A percentile compares a stretch with the other conserved stretches of the same genome.
These are phyloP conservation scores for Teinopalpus imperialis DNA, from an alignment of 2,888 invertebrate species.

Conservation along the genomic window DNA sequence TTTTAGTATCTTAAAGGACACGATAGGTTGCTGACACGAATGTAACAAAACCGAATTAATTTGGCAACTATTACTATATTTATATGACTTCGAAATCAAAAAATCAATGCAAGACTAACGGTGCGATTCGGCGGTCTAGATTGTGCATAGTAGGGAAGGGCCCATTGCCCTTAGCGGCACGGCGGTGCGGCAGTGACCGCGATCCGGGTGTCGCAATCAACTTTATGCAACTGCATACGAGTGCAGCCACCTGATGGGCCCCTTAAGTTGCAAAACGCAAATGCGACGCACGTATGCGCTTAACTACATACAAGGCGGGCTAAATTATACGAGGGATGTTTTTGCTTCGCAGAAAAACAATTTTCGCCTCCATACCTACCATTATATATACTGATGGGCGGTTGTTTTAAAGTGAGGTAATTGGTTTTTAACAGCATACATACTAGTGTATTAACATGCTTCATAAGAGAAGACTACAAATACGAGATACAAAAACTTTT, in stretches of 20 bases:
- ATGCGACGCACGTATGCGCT: slow-evolving; percentile 48
- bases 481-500: too few relatives aligned
- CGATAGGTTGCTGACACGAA: too few relatives aligned
- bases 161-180: slow-evolving; percentile 50
- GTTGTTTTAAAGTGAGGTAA: background rate
- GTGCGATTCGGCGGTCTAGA: slow-evolving; percentile 25
- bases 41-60: too few relatives aligned
- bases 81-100: too few relatives aligned
- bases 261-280: slow-evolving; percentile 62
- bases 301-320: slow-evolving; percentile 39
- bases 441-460: too few relatives aligned
- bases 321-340: slow-evolving; percentile 36
- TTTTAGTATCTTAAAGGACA: too few relatives aligned
- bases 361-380: slow-evolving; percentile 7
- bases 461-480: too few relatives aligned
- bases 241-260: slow-evolving; percentile 72
- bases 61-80: too few relatives aligned
- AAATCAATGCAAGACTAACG: slow-evolving; percentile 6
- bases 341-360: slow-evolving; percentile 21
- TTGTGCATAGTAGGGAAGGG: slow-evolving; percentile 42
- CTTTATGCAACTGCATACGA: slow-evolving; percentile 76
- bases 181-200: slow-evolving; percentile 76
- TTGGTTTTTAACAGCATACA: slow-evolving; percentile 1
- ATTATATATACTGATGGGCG: slow-evolving; percentile 7
- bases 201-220: slow-evolving; percentile 68